Evolutionary conservation across 1,140 invertebrate species (phyloP).

Genomic region (Aphidius ervi): DNA sequence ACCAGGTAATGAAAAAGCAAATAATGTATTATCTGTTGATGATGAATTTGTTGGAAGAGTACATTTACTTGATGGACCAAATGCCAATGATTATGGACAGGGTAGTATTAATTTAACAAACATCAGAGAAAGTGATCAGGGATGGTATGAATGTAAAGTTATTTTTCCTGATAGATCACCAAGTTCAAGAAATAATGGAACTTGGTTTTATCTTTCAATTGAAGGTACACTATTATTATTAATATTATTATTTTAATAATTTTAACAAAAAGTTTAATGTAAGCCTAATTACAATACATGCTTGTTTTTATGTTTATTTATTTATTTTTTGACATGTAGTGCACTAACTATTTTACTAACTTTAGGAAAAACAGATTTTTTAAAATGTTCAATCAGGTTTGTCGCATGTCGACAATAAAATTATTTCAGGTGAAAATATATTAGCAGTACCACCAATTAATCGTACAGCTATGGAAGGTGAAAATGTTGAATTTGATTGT

Average conservation of each 20-base stretch:
- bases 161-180: constrained; percentile 85
- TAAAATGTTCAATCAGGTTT: constrained; percentile 47
- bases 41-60: constrained; percentile 74
- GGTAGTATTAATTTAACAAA: constrained; percentile 87
- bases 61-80: constrained; percentile 55
- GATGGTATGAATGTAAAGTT: constrained; percentile 88
- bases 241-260: neutral
- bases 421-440: constrained; percentile 56
- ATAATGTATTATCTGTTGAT: constrained; percentile 59
- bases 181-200: constrained; percentile 77
- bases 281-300: too few species aligned
- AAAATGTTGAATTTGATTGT: constrained; percentile 78
- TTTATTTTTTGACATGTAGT: neutral
- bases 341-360: constrained; percentile 41
- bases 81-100: constrained; percentile 58
- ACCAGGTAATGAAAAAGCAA: constrained; percentile 24
- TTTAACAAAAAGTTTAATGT: too few species aligned
- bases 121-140: constrained; percentile 82
- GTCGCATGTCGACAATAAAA: too few species aligned
- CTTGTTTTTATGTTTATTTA: too few species aligned
- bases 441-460: constrained; percentile 83
- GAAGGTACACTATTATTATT: constrained; percentile 61
- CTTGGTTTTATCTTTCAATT: constrained; percentile 81
- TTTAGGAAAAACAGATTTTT: constrained; percentile 45
- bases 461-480: constrained; percentile 80